These are phyloP conservation scores for Cotesia vestalis DNA, from an alignment of 1,140 invertebrate species.

Conservation along the genomic window DNA sequence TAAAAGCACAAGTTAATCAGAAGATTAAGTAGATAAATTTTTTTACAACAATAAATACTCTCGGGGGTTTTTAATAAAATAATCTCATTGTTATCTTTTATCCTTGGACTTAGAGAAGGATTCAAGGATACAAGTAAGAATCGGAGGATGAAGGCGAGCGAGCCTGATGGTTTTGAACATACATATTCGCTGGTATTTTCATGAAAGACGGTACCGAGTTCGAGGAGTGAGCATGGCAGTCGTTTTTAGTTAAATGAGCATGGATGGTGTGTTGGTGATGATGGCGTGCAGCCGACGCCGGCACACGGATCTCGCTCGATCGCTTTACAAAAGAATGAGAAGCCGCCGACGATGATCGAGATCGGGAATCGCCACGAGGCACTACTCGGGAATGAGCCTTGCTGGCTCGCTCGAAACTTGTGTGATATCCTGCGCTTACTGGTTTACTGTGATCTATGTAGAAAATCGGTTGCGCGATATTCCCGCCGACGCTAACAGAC, in stretches of 20 bases:
- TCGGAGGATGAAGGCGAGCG: too few species aligned
- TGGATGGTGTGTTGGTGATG: neutral
- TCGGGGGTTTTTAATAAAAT: neutral
- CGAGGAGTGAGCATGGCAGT: too few species aligned
- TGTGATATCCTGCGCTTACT: slow-evolving; percentile 22
- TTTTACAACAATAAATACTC: too few species aligned
- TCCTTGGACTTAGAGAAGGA: neutral
- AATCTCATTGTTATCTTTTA: slow-evolving; percentile 20
- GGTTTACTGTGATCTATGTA: slow-evolving; percentile 3
- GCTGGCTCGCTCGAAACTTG: slow-evolving; percentile 35
- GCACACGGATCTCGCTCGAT: slow-evolving; percentile 31
- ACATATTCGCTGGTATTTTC: too few species aligned
- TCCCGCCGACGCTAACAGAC: neutral
- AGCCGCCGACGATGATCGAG: slow-evolving; percentile 40
- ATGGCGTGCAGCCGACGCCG: slow-evolving; percentile 7
- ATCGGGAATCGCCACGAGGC: slow-evolving; percentile 45
- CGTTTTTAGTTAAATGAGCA: slow-evolving; percentile 13
- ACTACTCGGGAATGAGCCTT: slow-evolving; percentile 22
- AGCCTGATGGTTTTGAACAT: too few species aligned
- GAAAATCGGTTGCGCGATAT: neutral
- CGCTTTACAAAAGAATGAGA: slow-evolving; percentile 27
- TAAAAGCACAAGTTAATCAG: too few species aligned
- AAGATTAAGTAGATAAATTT: too few species aligned
- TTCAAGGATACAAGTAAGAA: too few species aligned
- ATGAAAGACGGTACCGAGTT: too few species aligned